phyloP scores from a whole-genome alignment of 30 jellyfish, hydroid and myxozoan genomes.

The Cassiopea andromeda region DNA sequence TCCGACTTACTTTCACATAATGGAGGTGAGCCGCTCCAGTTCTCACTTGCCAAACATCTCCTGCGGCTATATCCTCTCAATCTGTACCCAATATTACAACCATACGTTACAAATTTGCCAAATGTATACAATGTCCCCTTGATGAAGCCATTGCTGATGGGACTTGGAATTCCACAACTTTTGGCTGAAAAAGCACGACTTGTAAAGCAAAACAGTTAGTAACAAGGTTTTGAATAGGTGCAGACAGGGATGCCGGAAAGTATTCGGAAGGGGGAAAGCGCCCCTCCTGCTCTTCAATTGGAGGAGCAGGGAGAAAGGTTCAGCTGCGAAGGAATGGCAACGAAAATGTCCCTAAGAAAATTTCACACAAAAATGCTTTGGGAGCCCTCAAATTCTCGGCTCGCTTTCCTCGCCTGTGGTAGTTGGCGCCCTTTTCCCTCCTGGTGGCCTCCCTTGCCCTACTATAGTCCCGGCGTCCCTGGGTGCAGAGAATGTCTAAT shows the following conservation, averaged over 20 bases:
- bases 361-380: too few species aligned
- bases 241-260: neutral
- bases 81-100: constrained; percentile 62
- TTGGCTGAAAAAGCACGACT: constrained; percentile 21
- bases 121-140: constrained; percentile 35
- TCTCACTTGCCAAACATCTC: constrained; percentile 67
- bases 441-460: too few species aligned
- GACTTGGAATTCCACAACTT: constrained; percentile 63
- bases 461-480: too few species aligned
- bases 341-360: too few species aligned
- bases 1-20: constrained; percentile 77
- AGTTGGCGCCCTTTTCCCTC: too few species aligned
- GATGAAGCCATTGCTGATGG: constrained; percentile 13
- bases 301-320: too few species aligned
- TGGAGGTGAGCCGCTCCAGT: constrained; percentile 82
- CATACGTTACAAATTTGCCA: constrained; percentile 11
- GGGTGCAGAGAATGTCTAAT: too few species aligned
- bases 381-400: too few species aligned
- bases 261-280: too few species aligned
- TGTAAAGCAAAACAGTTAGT: neutral
- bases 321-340: too few species aligned
- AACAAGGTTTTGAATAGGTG: neutral
- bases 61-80: constrained; percentile 62
- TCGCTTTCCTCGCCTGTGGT: too few species aligned
- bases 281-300: too few species aligned